Conservation (phyloP, 2,888 invertebrate species). For the Polymixis lichenea region DNA sequence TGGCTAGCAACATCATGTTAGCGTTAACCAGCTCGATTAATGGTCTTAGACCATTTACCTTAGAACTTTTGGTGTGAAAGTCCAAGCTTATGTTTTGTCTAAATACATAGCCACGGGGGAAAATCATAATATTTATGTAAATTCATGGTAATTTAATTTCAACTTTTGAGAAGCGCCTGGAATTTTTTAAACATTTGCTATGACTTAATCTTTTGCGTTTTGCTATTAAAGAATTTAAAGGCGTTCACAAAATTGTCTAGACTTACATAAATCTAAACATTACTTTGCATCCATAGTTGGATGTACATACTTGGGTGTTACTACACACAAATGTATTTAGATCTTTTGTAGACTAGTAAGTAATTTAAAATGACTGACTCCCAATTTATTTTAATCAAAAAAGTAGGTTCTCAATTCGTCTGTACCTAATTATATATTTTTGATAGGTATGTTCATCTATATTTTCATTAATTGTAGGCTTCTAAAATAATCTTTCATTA, state of each 20-base stretch:
- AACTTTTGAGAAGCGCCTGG: neutral
- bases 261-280: too few species aligned
- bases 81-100: neutral
- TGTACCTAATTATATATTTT: too few species aligned
- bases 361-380: neutral
- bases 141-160: neutral
- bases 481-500: too few species aligned
- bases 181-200: neutral
- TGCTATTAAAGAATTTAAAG: neutral
- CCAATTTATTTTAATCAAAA: neutral
- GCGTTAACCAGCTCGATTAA: constrained; percentile 56
- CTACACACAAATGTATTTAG: neutral
- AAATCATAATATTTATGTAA: neutral
- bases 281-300: too few species aligned
- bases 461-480: too few species aligned
- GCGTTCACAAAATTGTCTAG: neutral
- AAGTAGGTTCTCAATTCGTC: too few species aligned
- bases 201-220: neutral
- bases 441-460: too few species aligned
- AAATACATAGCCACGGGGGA: neutral
- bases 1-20: constrained; percentile 61
- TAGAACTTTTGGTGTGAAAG: constrained; percentile 25
- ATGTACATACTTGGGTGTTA: too few species aligned
- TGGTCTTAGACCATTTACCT: constrained; percentile 51
- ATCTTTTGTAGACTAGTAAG: neutral